These are phyloP conservation scores for Nibea albiflora DNA, from an alignment of 2,113 vertebrate genomes.

Conservation along the genomic window DNA sequence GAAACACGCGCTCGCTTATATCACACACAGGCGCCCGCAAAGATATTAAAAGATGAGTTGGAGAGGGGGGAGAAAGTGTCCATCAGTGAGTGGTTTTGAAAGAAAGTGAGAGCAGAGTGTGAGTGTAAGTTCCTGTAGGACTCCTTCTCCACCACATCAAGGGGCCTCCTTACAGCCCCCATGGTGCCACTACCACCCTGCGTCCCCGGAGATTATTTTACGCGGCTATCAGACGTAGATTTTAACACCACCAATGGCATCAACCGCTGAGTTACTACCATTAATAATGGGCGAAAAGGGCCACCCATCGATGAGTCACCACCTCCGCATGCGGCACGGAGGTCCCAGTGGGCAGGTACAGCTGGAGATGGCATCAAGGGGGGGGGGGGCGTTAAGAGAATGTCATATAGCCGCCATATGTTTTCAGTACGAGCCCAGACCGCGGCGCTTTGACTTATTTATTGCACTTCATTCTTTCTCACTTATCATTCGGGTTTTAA, in stretches of 20 bases:
- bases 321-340: not conserved
- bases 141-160: conserved; percentile 42
- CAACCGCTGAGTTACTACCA: conserved; percentile 32
- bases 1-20: no score
- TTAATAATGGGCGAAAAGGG: conserved; percentile 47
- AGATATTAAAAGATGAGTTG: no score
- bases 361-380: conserved; percentile 55
- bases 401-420: conserved; percentile 38
- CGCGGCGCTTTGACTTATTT: conserved; percentile 47
- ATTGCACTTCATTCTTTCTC: conserved; percentile 25
- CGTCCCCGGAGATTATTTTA: conserved; percentile 12
- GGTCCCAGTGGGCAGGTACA: conserved; percentile 61
- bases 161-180: conserved; percentile 27
- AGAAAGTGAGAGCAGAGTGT: conserved; percentile 12
- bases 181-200: not conserved
- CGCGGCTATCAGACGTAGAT: conserved; percentile 18
- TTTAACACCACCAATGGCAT: conserved; percentile 40
- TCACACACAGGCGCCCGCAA: no score
- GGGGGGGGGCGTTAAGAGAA: conserved; percentile 15
- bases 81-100: no score
- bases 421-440: conserved; percentile 39
- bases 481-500: not conserved
- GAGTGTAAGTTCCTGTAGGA: conserved; percentile 26
- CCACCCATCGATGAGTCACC: conserved; percentile 63
- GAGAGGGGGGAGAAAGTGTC: no score